Evolutionary conservation across 2,888 invertebrate genomes (phyloP).

Genomic region (Gymnocheta viridis): DNA sequence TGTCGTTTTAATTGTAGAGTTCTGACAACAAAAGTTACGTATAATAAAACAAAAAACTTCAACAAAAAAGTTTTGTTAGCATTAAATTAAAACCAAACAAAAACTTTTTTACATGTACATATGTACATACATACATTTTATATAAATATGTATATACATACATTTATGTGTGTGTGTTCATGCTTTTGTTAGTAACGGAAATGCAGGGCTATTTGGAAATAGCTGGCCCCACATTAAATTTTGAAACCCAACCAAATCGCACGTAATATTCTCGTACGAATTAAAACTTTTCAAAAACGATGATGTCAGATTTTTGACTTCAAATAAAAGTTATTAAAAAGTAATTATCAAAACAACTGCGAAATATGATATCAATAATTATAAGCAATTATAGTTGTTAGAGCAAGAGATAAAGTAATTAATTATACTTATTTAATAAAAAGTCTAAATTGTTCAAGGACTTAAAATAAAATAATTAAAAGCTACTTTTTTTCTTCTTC

Average conservation of each 20-base stretch:
- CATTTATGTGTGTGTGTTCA: neutral
- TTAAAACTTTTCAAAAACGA: neutral
- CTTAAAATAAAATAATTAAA: neutral
- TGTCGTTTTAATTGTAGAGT: conserved; percentile 17
- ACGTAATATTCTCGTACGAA: neutral
- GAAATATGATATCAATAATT: neutral
- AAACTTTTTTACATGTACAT: neutral
- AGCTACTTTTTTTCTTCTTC: neutral
- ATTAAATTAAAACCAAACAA: conserved; percentile 1
- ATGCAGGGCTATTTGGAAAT: conserved; percentile 35
- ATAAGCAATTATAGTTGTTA: neutral
- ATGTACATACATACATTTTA: neutral
- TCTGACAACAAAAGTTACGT: neutral
- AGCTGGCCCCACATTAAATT: conserved; percentile 4
- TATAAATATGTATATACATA: neutral
- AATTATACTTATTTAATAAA: neutral
- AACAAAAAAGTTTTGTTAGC: conserved; percentile 4
- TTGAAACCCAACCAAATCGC: conserved; percentile 3
- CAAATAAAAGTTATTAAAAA: conserved; percentile 2
- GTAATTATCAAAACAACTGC: neutral
- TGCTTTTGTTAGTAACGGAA: conserved; percentile 36
- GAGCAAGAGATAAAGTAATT: neutral
- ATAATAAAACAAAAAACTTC: neutral
- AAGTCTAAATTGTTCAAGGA: neutral
- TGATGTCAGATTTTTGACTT: neutral